Conservation (phyloP, 1,140 invertebrate species). For the Anoplolepis gracilipes region DNA sequence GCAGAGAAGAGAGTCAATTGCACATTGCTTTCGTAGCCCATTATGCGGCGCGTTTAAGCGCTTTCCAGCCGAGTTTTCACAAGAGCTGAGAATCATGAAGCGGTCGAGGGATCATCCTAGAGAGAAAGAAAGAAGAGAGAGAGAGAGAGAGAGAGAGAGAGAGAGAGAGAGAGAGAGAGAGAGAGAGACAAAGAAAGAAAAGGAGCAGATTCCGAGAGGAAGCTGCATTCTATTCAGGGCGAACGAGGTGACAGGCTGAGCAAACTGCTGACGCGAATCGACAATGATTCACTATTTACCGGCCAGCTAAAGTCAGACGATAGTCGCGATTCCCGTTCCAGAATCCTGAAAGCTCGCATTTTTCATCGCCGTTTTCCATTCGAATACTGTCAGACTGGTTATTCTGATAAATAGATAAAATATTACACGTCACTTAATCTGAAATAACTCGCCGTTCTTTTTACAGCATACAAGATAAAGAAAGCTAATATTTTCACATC, state of each 20-base stretch:
- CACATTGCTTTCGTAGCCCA: neutral
- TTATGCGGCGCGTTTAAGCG: slow-evolving; percentile 37
- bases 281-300: slow-evolving; percentile 52
- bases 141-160: too few species aligned
- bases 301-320: slow-evolving; percentile 13
- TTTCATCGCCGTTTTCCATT: slow-evolving; percentile 21
- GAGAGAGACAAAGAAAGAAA: too few species aligned
- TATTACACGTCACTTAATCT: slow-evolving; percentile 8
- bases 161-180: slow-evolving; percentile 24
- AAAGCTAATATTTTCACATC: slow-evolving; percentile 5
- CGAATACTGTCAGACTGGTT: slow-evolving; percentile 23
- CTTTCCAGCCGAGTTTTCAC: slow-evolving; percentile 37
- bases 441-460: slow-evolving; percentile 3
- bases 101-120: slow-evolving; percentile 41
- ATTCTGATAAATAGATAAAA: slow-evolving; percentile 45
- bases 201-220: neutral
- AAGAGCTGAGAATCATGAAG: neutral
- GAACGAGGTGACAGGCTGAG: slow-evolving; percentile 23
- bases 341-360: slow-evolving; percentile 8
- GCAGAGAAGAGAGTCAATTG: neutral
- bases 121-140: neutral
- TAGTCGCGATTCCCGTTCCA: neutral
- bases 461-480: slow-evolving; percentile 9
- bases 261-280: slow-evolving; percentile 50
- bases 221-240: slow-evolving; percentile 51